phyloP scores from a whole-genome alignment of 1,140 invertebrate genomes.

The Lucilia sericata region DNA sequence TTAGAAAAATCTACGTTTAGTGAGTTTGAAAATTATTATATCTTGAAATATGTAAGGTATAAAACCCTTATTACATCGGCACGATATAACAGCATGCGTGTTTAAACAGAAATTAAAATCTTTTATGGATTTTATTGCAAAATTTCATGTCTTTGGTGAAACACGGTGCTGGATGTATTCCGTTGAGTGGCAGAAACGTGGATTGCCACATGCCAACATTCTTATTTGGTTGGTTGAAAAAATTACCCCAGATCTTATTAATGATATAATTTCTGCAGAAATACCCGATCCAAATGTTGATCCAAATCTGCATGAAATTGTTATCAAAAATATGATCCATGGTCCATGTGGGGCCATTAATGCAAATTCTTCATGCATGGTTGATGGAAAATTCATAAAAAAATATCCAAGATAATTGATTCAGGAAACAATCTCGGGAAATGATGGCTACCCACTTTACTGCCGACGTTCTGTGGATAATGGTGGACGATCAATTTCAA shows the following conservation, averaged over 20 bases:
- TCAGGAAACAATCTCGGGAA: constrained; percentile 57
- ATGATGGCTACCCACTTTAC: constrained; percentile 68
- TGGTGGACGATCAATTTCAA: constrained; percentile 58
- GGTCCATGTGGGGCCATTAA: too few species aligned
- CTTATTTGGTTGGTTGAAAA: constrained; percentile 62
- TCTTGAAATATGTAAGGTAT: too few species aligned
- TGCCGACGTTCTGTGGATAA: constrained; percentile 52
- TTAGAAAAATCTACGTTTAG: too few species aligned
- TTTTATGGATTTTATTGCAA: constrained; percentile 68
- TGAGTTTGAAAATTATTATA: too few species aligned
- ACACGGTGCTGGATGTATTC: constrained; percentile 65
- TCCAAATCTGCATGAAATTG: constrained; percentile 63
- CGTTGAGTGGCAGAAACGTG: constrained; percentile 71
- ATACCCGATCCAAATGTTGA: constrained; percentile 72
- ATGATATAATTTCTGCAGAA: constrained; percentile 71
- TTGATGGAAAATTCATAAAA: constrained; percentile 53
- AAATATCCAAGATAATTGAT: constrained; percentile 54
- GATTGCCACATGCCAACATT: constrained; percentile 23
- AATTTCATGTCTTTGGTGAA: constrained; percentile 62
- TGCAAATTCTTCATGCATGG: constrained; percentile 46
- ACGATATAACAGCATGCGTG: too few species aligned
- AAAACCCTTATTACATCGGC: too few species aligned
- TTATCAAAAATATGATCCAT: too few species aligned
- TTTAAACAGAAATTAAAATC: constrained; percentile 70
- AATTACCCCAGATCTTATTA: constrained; percentile 67